Conservation (phyloP, 2,888 invertebrate genomes). For the Corythucha ciliata region DNA sequence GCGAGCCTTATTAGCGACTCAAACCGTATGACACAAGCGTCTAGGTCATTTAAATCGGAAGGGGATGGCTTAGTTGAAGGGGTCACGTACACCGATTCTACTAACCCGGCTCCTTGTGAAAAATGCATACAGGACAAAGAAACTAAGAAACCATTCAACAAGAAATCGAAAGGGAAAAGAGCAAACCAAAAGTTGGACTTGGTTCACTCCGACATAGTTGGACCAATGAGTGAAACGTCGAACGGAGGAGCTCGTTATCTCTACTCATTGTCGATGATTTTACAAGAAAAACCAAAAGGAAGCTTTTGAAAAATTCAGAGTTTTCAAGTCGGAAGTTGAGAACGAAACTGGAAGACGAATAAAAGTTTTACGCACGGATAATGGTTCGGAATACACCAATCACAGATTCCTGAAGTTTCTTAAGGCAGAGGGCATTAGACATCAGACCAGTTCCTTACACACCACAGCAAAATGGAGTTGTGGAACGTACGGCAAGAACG, state of each 20-base stretch:
- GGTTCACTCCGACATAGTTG: conserved; percentile 14
- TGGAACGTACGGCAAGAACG: conserved; percentile 17
- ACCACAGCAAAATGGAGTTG: conserved; percentile 25
- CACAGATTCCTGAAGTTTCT: conserved; percentile 8
- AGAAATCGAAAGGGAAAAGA: not conserved
- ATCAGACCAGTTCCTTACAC: conserved; percentile 19
- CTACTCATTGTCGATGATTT: no score
- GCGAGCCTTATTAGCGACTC: no score
- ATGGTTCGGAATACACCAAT: conserved; percentile 21
- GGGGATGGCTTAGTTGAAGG: no score
- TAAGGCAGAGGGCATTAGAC: conserved; percentile 18
- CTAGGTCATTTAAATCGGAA: no score
- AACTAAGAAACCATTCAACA: conserved; percentile 3
- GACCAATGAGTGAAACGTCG: conserved; percentile 1
- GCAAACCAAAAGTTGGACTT: conserved; percentile 9
- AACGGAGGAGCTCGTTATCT: conserved; percentile 16
- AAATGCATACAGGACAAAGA: conserved; percentile 3
- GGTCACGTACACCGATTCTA: no score
- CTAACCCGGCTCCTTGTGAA: no score
- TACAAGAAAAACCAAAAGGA: conserved; percentile 13
- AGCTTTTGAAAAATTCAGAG: conserved; percentile 1
- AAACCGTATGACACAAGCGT: no score
- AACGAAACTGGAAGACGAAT: not conserved
- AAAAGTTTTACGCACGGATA: conserved; percentile 11
- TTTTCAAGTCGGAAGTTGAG: conserved; percentile 12